These are phyloP conservation scores for Lacanobia wlatinum DNA, from an alignment of 2,888 invertebrate genomes.

Conservation along the genomic window DNA sequence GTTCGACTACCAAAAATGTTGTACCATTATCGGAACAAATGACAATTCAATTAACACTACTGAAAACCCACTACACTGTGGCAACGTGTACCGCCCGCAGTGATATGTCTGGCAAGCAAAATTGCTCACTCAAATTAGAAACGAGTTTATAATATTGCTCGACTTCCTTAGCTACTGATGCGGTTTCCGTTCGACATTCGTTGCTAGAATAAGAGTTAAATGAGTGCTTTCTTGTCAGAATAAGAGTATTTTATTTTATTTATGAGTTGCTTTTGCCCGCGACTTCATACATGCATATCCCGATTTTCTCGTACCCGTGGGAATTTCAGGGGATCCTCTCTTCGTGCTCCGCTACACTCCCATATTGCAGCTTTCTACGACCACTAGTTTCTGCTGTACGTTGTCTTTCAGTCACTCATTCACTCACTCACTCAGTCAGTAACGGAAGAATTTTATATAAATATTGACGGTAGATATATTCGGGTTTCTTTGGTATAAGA, in stretches of 20 bases:
- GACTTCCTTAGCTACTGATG: constrained; percentile 43
- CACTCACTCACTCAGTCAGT: no score
- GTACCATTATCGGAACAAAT: background rate
- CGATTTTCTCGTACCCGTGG: no score
- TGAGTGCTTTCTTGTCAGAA: background rate
- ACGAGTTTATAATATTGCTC: constrained; percentile 54
- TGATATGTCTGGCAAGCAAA: constrained; percentile 61
- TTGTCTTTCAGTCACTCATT: no score
- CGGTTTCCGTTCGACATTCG: constrained; percentile 55
- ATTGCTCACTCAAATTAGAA: constrained; percentile 64
- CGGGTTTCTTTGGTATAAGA: background rate
- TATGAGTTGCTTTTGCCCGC: no score
- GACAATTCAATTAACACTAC: constrained; percentile 18
- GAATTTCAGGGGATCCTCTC: no score
- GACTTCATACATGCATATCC: no score
- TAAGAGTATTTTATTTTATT: background rate
- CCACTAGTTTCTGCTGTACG: no score
- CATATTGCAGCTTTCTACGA: no score
- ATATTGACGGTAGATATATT: background rate
- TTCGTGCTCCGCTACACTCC: no score
- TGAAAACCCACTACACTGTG: constrained; percentile 8
- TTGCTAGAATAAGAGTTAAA: background rate
- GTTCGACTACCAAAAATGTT: no score
- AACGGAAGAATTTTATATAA: no score
- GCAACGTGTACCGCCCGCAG: constrained; percentile 41